Conservation (phyloP, 2,888 invertebrate genomes). For the Xanthostigma xanthostigma region DNA sequence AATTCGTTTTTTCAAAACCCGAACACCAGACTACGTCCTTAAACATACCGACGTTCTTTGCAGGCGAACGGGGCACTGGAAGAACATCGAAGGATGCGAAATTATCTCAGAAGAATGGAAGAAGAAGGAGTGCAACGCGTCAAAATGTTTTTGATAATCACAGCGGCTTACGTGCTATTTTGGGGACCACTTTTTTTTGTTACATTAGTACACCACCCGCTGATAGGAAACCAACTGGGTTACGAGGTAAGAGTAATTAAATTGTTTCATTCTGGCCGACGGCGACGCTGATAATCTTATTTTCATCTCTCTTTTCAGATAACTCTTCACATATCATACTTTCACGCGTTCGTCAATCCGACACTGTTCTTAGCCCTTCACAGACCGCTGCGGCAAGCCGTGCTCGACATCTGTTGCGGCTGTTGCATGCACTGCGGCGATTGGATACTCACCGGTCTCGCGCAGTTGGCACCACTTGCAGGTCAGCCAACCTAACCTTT, state of each 20-base stretch:
- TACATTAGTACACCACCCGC: conserved; percentile 62
- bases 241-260: conserved; percentile 47
- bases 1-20: too few relatives aligned
- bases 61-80: conserved; percentile 40
- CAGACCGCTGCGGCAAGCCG: conserved; percentile 55
- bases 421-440: conserved; percentile 49
- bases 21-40: too few relatives aligned
- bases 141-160: conserved; percentile 74
- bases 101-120: conserved; percentile 63
- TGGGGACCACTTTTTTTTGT: conserved; percentile 86
- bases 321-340: conserved; percentile 73
- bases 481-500: conserved; percentile 17
- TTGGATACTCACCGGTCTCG: conserved; percentile 32
- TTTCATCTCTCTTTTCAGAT: conserved; percentile 33
- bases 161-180: conserved; percentile 70
- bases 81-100: conserved; percentile 58
- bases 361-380: conserved; percentile 65
- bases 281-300: too few relatives aligned
- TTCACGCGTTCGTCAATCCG: conserved; percentile 75
- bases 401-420: conserved; percentile 61
- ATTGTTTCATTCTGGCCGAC: background rate
- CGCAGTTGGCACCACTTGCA: background rate
- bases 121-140: conserved; percentile 67
- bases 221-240: conserved; percentile 53
- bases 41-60: conserved; percentile 6